Evolutionary conservation across 2,113 vertebrate species (phyloP).

Genomic region (Rhinoptilus africanus): DNA sequence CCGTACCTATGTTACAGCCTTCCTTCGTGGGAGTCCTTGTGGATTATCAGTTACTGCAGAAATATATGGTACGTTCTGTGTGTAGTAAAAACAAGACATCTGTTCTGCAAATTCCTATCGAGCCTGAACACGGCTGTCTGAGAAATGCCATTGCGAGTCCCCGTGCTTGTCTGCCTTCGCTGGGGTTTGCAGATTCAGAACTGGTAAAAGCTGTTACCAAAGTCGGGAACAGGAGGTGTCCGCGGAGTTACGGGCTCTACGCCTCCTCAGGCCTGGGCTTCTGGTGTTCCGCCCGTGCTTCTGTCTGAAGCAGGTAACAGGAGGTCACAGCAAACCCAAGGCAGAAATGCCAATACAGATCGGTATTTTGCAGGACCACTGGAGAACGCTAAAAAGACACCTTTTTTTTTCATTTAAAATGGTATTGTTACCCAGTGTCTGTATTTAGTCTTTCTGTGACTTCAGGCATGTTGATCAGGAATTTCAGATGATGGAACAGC

Average conservation of each 20-base stretch:
- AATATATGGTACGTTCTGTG: fast-evolving
- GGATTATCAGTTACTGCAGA: background rate
- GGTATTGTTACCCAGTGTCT: background rate
- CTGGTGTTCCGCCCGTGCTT: background rate
- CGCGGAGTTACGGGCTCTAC: background rate
- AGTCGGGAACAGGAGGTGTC: background rate
- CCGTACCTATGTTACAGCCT: background rate
- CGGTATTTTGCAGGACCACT: background rate
- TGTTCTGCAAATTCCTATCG: background rate
- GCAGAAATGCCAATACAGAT: background rate
- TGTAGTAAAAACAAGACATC: background rate
- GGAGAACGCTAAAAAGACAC: background rate
- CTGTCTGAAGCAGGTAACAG: background rate
- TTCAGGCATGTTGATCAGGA: background rate
- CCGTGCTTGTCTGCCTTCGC: background rate
- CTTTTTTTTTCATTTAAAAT: background rate
- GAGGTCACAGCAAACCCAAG: background rate
- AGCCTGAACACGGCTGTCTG: fast-evolving
- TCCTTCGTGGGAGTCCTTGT: background rate
- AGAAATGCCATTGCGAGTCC: background rate
- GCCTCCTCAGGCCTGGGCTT: background rate
- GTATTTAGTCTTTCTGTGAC: background rate
- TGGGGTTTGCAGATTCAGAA: background rate
- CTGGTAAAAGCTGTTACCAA: background rate
- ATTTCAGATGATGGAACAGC: no score